These are phyloP conservation scores for Cherax quadricarinatus DNA, from an alignment of 1,140 invertebrate species.

Conservation along the genomic window DNA sequence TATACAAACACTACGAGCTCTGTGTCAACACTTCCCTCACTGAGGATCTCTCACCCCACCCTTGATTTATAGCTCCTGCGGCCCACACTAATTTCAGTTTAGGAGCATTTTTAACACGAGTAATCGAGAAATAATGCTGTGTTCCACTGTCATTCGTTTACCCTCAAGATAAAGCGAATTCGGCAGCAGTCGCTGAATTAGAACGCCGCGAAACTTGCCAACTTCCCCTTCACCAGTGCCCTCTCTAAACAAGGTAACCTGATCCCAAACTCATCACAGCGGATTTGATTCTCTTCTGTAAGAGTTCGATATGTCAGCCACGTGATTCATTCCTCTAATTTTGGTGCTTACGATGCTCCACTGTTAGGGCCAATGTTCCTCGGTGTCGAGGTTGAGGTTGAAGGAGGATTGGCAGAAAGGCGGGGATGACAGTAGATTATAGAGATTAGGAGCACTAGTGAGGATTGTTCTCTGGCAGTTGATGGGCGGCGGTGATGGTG, in stretches of 20 bases:
- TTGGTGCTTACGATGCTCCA: background rate
- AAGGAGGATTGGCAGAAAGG: conserved; percentile 29
- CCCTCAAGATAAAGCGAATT: background rate
- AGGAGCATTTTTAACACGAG: background rate
- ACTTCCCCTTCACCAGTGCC: conserved; percentile 1
- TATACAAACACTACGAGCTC: conserved; percentile 36
- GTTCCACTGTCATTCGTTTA: background rate
- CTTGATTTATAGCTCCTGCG: background rate
- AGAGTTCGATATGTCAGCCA: conserved; percentile 42
- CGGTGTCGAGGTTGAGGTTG: conserved; percentile 1
- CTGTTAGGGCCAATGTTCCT: conserved; percentile 4
- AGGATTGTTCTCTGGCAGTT: conserved; percentile 45
- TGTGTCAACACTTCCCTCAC: conserved; percentile 34
- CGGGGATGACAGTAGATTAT: conserved; percentile 49
- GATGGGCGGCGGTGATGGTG: conserved; percentile 19
- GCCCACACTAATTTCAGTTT: background rate
- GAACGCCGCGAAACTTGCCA: background rate
- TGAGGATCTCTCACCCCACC: background rate
- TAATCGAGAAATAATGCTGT: background rate
- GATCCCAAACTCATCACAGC: conserved; percentile 59
- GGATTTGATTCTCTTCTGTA: conserved; percentile 53
- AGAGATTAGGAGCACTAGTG: conserved; percentile 40
- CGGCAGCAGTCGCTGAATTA: background rate
- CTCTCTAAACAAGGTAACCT: conserved; percentile 59
- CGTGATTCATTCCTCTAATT: background rate